phyloP scores from a whole-genome alignment of 2,888 invertebrate species.

The Falcaria lacertinaria region DNA sequence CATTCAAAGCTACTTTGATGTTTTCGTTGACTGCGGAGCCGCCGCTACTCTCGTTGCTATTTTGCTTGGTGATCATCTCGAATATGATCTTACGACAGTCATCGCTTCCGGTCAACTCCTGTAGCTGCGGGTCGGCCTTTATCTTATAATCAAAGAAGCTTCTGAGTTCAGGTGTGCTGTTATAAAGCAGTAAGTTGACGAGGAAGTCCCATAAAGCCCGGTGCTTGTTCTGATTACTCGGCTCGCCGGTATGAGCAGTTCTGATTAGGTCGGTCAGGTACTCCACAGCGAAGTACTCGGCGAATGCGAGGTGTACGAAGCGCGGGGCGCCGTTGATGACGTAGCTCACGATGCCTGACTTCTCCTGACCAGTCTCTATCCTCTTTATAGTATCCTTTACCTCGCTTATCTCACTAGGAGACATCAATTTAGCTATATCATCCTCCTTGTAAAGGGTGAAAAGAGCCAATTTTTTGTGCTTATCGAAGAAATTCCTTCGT shows the following conservation, averaged over 20 bases:
- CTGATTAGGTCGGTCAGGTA: slow-evolving; percentile 20
- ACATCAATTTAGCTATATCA: slow-evolving; percentile 27
- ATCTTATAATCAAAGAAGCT: slow-evolving; percentile 36
- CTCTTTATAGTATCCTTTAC: slow-evolving; percentile 23
- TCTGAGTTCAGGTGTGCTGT: slow-evolving; percentile 24
- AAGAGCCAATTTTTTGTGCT: slow-evolving; percentile 33
- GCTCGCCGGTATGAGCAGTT: neutral
- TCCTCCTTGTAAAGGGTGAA: slow-evolving; percentile 31
- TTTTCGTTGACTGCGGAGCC: slow-evolving; percentile 10
- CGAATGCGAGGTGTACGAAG: slow-evolving; percentile 33
- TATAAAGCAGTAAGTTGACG: slow-evolving; percentile 26
- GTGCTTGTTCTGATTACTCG: slow-evolving; percentile 5
- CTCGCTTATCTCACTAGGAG: slow-evolving; percentile 25
- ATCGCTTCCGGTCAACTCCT: slow-evolving; percentile 14
- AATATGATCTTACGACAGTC: slow-evolving; percentile 26
- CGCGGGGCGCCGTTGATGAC: slow-evolving; percentile 30
- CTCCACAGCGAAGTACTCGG: slow-evolving; percentile 36
- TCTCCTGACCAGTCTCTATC: slow-evolving; percentile 28
- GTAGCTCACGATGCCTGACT: slow-evolving; percentile 22
- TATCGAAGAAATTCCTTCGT: slow-evolving; percentile 22
- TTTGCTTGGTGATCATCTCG: slow-evolving; percentile 28
- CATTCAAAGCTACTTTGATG: slow-evolving; percentile 21
- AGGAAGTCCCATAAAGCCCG: slow-evolving; percentile 26
- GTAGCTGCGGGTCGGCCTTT: slow-evolving; percentile 26
- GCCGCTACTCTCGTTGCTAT: slow-evolving; percentile 1